Evolutionary conservation across 2,113 vertebrate genomes (phyloP), one percentile per base, ranked within the genome.

Genomic region (Semnopithecus entellus): DNA sequence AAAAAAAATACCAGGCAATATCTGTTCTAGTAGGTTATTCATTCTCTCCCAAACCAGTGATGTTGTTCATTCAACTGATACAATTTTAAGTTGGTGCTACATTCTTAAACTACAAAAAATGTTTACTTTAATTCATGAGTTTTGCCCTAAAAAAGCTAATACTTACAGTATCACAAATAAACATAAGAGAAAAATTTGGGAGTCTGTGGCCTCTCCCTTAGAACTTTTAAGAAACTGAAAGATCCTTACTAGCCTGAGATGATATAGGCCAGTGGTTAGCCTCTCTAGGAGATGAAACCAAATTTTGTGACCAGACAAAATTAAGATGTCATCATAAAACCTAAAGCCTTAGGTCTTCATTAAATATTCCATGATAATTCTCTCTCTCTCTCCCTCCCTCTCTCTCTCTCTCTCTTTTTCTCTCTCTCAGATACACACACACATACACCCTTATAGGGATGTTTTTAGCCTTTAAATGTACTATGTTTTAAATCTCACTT

Each of bases 11-110:
- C 32, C 43, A 76, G 72, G 85, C 30, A 96, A 91, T 85, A 84
- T 97, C 86, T 95, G 5, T 94, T 92, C 96, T 98, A 97, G 96
- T 90, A 96, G 80, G 73, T 97, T 97, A 97, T 92, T 61, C 78
- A 95, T 97, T 97, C 17, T 97, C 88, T 96, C 22, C 90, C 96
- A 88, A 88, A 50, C n/a, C 81, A 80, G 18, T 16, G 78, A 68
- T 96, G 95, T 96, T 97, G 95, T 91, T 97, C 96, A 93, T 70
- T 82, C 43, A 91, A 76, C 0, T 97, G 90, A 88, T 96, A 92
- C 38, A 48, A 50, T 88, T 93, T 96, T 92, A 94, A 61, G 95
- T 76, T 59, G 93, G 57, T 70, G 95, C 59, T 66, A 64, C 85
- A 91, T 68, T 96, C 90, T 85, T 97, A 86, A 98, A 90, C 84